Evolutionary conservation across 2,113 vertebrate genomes (phyloP), one percentile per base, ranked within the genome.

Genomic region (Paracanthobrama guichenoti): DNA sequence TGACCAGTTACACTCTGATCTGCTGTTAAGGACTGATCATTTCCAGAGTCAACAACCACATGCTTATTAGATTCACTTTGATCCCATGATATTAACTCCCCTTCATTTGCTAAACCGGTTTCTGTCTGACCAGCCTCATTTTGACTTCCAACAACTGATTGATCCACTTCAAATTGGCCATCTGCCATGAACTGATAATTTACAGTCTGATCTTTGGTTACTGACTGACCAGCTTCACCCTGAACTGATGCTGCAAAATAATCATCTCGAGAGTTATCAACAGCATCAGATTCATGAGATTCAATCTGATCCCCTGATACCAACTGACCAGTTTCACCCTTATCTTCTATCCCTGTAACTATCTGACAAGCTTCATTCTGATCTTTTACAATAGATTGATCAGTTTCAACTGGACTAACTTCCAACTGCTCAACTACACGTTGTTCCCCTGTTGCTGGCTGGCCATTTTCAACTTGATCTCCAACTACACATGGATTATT

Each of bases 321-420:
- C 4, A 66, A 22, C 14, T 71, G 75, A 50, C 20, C 10, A 8
- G 22, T 71, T 42, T 22, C 22, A 39, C 42, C 2, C 9, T 22
- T 14, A 64, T 22, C 11, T 28, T n/a, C 11, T 6, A 62, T 62
- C 13, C 24, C 66, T 22, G 39, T 10, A 44, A 39, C 44, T 66
- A 42, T 35, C 60, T 31, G 57, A 74, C n/a, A 26, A 60, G 81
- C 69, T 50, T 62, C 28, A 55, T 28, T 48, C 50, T 73, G 77
- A 50, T 13, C 26, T 53, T 46, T 66, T 66, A 39, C 10, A 12
- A 18, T 39, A 74, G 79, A 66, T 11, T 24, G 66, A 53, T 26
- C 48, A 1, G 31, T 39, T 71, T 48, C 22, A 18, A 59, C 73
- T 35, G 73, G 2, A 73, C 6, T 12, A 42, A 20, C 26, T 46